Base-by-base conservation (phyloP, 1,140 invertebrate genomes). In the Eufriesea mexicana region DNA sequence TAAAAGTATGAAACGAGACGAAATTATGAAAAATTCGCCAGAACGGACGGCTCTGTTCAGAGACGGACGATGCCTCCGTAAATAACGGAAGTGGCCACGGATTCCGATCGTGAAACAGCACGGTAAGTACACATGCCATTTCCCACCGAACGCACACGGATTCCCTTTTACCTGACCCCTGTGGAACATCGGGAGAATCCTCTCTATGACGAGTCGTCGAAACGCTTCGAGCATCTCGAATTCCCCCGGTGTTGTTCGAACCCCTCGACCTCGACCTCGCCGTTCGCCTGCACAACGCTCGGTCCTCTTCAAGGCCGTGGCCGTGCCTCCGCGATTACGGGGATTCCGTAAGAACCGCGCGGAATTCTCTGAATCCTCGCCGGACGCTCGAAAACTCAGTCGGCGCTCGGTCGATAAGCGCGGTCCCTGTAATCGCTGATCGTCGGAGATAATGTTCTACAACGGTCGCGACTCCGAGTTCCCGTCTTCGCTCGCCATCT, bases 191-290 rank as follows among this genome's bases (percentile, higher is more conserved):
- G 84, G 78, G 89, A 91, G 91, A 35, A 35, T 35, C 35, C 91
- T 86, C 86, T 82, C 90, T 87, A 88, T 91, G 91, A 91, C 81
- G 90, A 90, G 89, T 89, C 86, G 90, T 89, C 84, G 87, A 84
- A 89, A 89, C 76, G 84, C 81, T 59, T 84, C 79, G 86, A 89
- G 85, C 85, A 86, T 54, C 79, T 47, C 67, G 73, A 89, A 91
- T 91, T 91, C 90, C 74, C 89, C 66, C 73, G 83, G 79, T 85
- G 77, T 80, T 82, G 66, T 85, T 80, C 82, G 74, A 84, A 16
- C 51, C 71, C 35, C 47, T 49, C 74, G 79, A 86, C 79, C 86
- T 86, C 79, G 67, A 64, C 81, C 76, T 45, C 79, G 28, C 74
- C 5, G 16, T 10, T 55, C 47, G 25, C 42, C 45, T 18, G 20